These are phyloP conservation scores for Parnassius orleans DNA, from an alignment of 2,888 invertebrate genomes.

Conservation along the genomic window DNA sequence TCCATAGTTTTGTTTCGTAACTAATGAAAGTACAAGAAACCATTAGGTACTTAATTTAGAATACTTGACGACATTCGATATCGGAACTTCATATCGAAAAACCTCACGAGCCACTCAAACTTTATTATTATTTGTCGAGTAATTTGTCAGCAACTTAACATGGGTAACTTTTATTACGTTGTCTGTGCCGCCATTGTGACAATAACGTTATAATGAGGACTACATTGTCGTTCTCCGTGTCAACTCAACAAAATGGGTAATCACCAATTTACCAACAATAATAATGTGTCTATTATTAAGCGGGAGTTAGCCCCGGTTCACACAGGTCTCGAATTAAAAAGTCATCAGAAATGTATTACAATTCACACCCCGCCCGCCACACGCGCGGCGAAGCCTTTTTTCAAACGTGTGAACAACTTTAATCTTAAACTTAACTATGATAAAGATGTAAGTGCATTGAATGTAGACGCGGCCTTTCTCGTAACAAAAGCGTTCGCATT, in stretches of 20 bases:
- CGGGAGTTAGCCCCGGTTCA: constrained; percentile 58
- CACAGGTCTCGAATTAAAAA: constrained; percentile 75
- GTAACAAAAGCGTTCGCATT: constrained; percentile 15
- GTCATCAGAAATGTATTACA: constrained; percentile 75
- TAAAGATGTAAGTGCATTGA: constrained; percentile 16
- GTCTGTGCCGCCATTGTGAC: constrained; percentile 21
- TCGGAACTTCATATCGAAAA: constrained; percentile 1
- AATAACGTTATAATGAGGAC: constrained; percentile 18
- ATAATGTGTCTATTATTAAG: constrained; percentile 71
- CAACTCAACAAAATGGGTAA: constrained; percentile 39
- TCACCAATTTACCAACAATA: constrained; percentile 40
- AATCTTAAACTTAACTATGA: constrained; percentile 16
- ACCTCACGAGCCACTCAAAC: constrained; percentile 8
- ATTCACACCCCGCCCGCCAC: constrained; percentile 65
- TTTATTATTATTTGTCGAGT: constrained; percentile 19
- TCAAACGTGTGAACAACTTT: constrained; percentile 17
- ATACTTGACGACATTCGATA: constrained; percentile 1
- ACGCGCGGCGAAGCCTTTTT: constrained; percentile 34
- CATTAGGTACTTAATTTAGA: too few relatives aligned
- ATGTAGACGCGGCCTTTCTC: constrained; percentile 22
- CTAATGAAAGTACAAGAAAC: too few relatives aligned
- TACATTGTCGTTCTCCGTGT: constrained; percentile 38
- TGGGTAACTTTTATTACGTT: constrained; percentile 26
- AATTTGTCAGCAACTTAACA: constrained; percentile 24
- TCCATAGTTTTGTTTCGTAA: not conserved